These are phyloP conservation scores for Thyatira batis DNA, from an alignment of 2,888 invertebrate species.

Conservation along the genomic window DNA sequence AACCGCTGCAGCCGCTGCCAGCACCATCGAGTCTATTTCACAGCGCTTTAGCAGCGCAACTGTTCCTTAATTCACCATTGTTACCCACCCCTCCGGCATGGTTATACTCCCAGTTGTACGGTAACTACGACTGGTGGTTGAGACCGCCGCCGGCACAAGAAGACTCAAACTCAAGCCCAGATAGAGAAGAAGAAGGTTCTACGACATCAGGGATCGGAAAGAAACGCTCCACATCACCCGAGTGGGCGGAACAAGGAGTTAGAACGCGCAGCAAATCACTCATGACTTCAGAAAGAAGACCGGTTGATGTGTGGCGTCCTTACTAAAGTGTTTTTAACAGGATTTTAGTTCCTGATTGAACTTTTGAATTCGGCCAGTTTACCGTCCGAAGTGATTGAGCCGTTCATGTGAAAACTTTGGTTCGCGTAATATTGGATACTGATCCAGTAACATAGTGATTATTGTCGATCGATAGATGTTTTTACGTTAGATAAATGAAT, in stretches of 20 bases:
- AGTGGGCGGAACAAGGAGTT: constrained; percentile 71
- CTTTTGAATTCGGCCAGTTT: constrained; percentile 42
- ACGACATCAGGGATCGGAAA: constrained; percentile 68
- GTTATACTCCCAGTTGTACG: constrained; percentile 90
- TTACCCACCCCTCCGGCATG: constrained; percentile 90
- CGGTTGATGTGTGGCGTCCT: constrained; percentile 91
- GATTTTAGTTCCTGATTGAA: constrained; percentile 8
- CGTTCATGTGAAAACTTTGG: constrained; percentile 33
- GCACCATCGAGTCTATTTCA: constrained; percentile 77
- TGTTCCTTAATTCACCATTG: constrained; percentile 88
- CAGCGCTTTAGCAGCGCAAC: constrained; percentile 84
- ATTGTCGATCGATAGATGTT: constrained; percentile 70
- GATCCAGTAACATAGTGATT: constrained; percentile 59
- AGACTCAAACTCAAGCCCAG: constrained; percentile 70
- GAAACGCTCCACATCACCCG: constrained; percentile 80
- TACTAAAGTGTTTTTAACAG: constrained; percentile 70
- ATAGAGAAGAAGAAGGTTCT: constrained; percentile 70
- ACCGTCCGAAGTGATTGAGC: constrained; percentile 56
- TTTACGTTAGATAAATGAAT: constrained; percentile 77
- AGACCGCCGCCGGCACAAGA: constrained; percentile 70
- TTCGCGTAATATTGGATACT: constrained; percentile 44
- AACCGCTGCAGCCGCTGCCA: constrained; percentile 73
- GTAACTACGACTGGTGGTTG: constrained; percentile 87
- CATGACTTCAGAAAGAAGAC: constrained; percentile 71
- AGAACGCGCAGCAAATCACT: constrained; percentile 72